Base-by-base conservation (phyloP, 1,140 invertebrate genomes). In the Zophobas atratus region DNA sequence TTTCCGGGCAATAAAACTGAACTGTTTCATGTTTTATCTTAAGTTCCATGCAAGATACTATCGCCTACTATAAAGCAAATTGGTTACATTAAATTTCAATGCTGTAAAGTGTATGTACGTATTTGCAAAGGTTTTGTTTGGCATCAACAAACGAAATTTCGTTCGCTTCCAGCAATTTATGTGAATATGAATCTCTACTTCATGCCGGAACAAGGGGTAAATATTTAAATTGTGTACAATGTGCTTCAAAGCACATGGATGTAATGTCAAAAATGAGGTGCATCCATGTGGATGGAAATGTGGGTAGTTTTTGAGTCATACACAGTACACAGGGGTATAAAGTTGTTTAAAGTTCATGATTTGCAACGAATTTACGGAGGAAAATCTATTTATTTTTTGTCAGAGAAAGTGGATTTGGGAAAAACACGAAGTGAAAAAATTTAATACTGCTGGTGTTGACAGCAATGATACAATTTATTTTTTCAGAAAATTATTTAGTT, bases 41-140 rank as follows among this genome's bases (percentile, higher is more conserved):
- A 20, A 5, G 51, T 6, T n/a, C 1, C 33, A 70, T 72, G 48
- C 38, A 67, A 51, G 70, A 6, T 49, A 51, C 8, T 73, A 73
- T 53, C 41, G 71, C 38, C 56, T 73, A 41, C 71, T 53, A 55
- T 55, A 73, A 55, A 39, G 71, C 55, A 73, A 73, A 76, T 53
- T 76, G 56, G 49, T 51, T 70, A 70, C 73, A 75, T 56, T 75
- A 55, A 75, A 75, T 75, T 75, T 75, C 72, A 75, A 75, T 75
- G 53, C 34, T 56, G 38, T 75, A 43, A 55, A 75, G 49, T 75
- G 53, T 56, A 56, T 74, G 20, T 55, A 75, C 60, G 49, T 60
- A 51, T 49, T 73, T 53, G 46, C 46, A n/a, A 34, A 35, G 60
- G 38, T 67, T 67, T 67, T 67, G 60, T 67, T 67, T 67, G 60